Percentiles rank a stretch among this genome's conserved stretches.
phyloP scores from a whole-genome alignment of 2,888 invertebrate species.

The Cataglyphis albicans region DNA sequence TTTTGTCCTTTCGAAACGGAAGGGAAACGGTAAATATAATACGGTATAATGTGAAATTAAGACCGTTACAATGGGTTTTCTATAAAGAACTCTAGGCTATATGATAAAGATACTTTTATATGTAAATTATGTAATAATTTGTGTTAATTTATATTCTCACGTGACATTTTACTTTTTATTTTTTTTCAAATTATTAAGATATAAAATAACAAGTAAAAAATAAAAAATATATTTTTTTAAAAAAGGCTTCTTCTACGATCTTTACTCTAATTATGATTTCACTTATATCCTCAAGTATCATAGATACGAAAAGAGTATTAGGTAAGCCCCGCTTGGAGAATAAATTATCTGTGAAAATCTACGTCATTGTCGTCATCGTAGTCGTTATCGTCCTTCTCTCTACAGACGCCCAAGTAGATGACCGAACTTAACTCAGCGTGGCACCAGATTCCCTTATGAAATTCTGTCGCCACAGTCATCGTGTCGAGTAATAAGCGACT shows the following conservation, averaged over 20 bases:
- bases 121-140: background rate
- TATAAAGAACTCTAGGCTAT: no score
- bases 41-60: background rate
- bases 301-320: background rate
- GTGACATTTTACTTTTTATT: background rate
- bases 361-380: background rate
- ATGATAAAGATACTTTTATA: background rate
- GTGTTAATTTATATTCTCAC: background rate
- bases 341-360: constrained; percentile 23
- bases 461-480: constrained; percentile 53
- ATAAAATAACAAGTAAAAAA: background rate
- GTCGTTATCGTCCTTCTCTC: background rate
- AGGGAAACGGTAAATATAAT: background rate
- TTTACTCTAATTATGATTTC: background rate
- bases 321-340: background rate
- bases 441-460: constrained; percentile 57
- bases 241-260: background rate
- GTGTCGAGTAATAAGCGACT: constrained; percentile 63
- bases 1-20: constrained; percentile 9
- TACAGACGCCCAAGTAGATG: constrained; percentile 6
- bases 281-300: background rate
- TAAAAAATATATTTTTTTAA: background rate
- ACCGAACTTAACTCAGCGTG: constrained; percentile 53
- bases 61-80: background rate
- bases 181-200: background rate